Percentiles rank a stretch among this genome's conserved stretches.
These are phyloP conservation scores for Neodiprion lecontei DNA, from an alignment of 1,140 invertebrate genomes.

Conservation along the genomic window DNA sequence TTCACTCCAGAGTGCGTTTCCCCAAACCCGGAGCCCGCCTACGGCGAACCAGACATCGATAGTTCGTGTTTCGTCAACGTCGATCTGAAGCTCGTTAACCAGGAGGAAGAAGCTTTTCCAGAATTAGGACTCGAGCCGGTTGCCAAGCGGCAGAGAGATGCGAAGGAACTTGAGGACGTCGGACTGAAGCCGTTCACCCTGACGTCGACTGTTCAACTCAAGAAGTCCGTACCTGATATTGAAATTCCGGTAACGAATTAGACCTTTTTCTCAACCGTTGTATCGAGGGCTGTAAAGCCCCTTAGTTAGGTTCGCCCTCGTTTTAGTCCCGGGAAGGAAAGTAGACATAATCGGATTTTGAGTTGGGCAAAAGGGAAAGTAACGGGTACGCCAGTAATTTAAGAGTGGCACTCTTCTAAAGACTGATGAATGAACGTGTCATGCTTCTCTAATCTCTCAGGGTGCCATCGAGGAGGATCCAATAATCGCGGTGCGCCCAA, in stretches of 20 bases:
- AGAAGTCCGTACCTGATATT: constrained; percentile 22
- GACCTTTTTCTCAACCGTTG: too few relatives aligned
- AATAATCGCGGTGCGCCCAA: background rate
- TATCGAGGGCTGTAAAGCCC: too few relatives aligned
- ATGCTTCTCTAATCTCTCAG: background rate
- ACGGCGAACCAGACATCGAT: constrained; percentile 14
- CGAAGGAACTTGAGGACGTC: constrained; percentile 12
- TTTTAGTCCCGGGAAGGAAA: too few relatives aligned
- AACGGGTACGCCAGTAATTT: too few relatives aligned
- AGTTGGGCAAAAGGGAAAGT: too few relatives aligned
- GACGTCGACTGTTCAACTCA: constrained; percentile 20
- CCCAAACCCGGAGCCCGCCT: background rate
- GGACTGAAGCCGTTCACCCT: constrained; percentile 26
- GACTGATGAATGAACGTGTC: too few relatives aligned
- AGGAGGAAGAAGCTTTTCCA: background rate
- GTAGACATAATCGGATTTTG: too few relatives aligned
- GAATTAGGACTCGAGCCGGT: background rate
- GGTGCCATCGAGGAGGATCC: background rate
- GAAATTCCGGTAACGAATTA: constrained; percentile 13
- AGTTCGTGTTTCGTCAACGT: constrained; percentile 30
- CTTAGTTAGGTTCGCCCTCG: too few relatives aligned
- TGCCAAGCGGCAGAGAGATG: constrained; percentile 5
- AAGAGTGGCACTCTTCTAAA: too few relatives aligned
- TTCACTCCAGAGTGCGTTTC: constrained; percentile 31
- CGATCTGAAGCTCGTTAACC: constrained; percentile 18